Base-by-base conservation (phyloP, 1,140 invertebrate species). In the Drosophila nasuta region DNA sequence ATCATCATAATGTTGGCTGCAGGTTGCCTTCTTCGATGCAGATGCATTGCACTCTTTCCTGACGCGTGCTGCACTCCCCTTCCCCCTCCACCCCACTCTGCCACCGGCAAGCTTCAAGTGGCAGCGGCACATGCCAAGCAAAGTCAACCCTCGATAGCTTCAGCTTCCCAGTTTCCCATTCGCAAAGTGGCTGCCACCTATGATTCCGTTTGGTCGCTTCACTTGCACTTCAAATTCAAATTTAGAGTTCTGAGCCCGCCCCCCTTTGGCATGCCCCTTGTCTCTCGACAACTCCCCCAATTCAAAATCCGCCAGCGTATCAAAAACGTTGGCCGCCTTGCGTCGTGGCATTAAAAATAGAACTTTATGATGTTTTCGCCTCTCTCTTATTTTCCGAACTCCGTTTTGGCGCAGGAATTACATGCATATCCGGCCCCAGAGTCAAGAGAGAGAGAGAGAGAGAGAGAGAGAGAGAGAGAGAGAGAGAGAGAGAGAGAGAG, bases 181-280 rank as follows among this genome's bases (percentile, higher is more conserved):
- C 65, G 81, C 77, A 81, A 87, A 87, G 82, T 89, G 82, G 77
- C 82, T 74, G 82, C 82, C 82, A 87, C 85, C 82, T 88, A 75
- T 73, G 75, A 70, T 81, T 77, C 48, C 48, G 43, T 54, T 25
- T 58, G 30, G 66, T 52, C 73, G 81, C 73, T 77, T 79, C 68
- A 70, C 81, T 82, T 86, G 76, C 83, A 68, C 82, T 88, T 80
- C 76, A 81, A 68, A 68, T 79, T 66, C 74, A 59, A 73, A 74
- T 74, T 48, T 75, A 64, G 58, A 87, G 79, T 69, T 86, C 20
- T 72, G 51, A 82, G 70, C 64, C 11, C 41, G n/a, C 17, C 25
- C n/a, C n/a, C 3, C 52, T 51, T 46, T 41, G 8, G 5, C 13
- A 25, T 49, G 38, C 56, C 56, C 35, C 48, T 43, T 52, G 52